Percentiles rank a stretch among this genome's conserved stretches.
phyloP scores from a whole-genome alignment of 2,113 vertebrate genomes.

The Lipophrys pholis region DNA sequence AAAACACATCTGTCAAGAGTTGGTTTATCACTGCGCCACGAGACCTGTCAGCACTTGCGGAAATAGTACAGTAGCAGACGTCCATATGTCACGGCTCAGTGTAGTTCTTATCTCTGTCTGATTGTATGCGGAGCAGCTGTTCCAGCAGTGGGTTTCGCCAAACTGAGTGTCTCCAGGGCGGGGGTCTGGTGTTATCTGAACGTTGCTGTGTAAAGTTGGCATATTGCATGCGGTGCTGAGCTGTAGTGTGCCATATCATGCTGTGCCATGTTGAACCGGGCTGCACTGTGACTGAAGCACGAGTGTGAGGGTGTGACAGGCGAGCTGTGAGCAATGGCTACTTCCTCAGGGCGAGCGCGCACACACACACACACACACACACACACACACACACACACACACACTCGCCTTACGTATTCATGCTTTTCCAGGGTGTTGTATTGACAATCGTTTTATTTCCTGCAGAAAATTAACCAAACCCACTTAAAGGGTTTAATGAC shows the following conservation, averaged over 20 bases:
- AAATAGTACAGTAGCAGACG: conserved; percentile 61
- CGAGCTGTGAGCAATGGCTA: conserved; percentile 51
- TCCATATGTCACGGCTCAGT: conserved; percentile 66
- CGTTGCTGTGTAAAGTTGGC: conserved; percentile 66
- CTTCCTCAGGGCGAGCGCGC: conserved; percentile 52
- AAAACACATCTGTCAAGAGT: conserved; percentile 59
- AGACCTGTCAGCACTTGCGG: conserved; percentile 52
- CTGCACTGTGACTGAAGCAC: conserved; percentile 51
- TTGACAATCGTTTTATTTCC: too few relatives aligned
- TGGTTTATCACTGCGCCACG: conserved; percentile 25
- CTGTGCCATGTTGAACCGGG: conserved; percentile 66
- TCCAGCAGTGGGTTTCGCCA: conserved; percentile 38
- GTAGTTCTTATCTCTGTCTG: conserved; percentile 31
- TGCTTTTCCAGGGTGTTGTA: too few relatives aligned
- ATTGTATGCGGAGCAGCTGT: conserved; percentile 58
- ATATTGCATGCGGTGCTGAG: conserved; percentile 53
- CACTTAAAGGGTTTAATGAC: too few relatives aligned
- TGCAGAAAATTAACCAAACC: too few relatives aligned
- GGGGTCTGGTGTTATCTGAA: conserved; percentile 63
- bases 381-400: conserved; percentile 29
- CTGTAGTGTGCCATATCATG: conserved; percentile 50
- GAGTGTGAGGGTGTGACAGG: conserved; percentile 59
- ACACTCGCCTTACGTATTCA: not conserved
- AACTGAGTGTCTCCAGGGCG: conserved; percentile 39
- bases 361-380: conserved; percentile 33